phyloP scores from a whole-genome alignment of 2,113 vertebrate species.

The Platichthys flesus region DNA sequence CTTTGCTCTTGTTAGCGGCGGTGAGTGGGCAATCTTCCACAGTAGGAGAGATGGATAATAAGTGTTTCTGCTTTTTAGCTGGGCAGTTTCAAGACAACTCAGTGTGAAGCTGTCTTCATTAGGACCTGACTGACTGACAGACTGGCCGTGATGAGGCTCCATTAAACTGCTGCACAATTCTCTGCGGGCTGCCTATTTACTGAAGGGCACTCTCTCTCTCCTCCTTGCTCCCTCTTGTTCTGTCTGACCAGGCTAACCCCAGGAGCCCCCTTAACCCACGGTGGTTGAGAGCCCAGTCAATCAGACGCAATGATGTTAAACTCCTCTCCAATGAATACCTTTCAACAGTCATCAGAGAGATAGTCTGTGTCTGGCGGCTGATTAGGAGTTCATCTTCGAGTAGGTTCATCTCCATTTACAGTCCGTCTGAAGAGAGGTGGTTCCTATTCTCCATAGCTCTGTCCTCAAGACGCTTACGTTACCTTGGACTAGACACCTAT shows the following conservation, averaged over 20 bases:
- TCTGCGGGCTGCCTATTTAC: constrained; percentile 73
- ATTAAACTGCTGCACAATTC: constrained; percentile 70
- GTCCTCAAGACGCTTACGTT: constrained; percentile 27
- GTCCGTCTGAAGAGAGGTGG: constrained; percentile 19
- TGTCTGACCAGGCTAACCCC: constrained; percentile 76
- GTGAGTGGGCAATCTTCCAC: constrained; percentile 47
- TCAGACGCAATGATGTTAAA: constrained; percentile 79
- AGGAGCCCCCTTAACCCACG: constrained; percentile 77
- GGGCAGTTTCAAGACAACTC: constrained; percentile 62
- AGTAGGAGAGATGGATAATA: constrained; percentile 56
- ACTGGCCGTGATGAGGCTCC: constrained; percentile 72
- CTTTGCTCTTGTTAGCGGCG: constrained; percentile 62
- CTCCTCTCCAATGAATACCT: constrained; percentile 71
- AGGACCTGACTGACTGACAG: constrained; percentile 76
- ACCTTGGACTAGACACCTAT: constrained; percentile 19
- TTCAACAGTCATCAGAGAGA: constrained; percentile 60
- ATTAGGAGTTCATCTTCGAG: constrained; percentile 61
- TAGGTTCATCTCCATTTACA: constrained; percentile 58
- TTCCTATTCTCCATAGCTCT: constrained; percentile 8
- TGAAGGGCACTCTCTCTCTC: constrained; percentile 42
- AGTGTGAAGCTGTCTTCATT: constrained; percentile 77
- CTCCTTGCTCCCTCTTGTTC: constrained; percentile 49
- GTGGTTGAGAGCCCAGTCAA: constrained; percentile 72
- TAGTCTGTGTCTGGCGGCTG: constrained; percentile 45
- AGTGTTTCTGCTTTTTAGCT: constrained; percentile 56